A percentile compares a stretch with the other conserved stretches of the same genome.
Evolutionary conservation across 2,113 vertebrate genomes (phyloP).

Genomic region (Probosciger aterrimus): DNA sequence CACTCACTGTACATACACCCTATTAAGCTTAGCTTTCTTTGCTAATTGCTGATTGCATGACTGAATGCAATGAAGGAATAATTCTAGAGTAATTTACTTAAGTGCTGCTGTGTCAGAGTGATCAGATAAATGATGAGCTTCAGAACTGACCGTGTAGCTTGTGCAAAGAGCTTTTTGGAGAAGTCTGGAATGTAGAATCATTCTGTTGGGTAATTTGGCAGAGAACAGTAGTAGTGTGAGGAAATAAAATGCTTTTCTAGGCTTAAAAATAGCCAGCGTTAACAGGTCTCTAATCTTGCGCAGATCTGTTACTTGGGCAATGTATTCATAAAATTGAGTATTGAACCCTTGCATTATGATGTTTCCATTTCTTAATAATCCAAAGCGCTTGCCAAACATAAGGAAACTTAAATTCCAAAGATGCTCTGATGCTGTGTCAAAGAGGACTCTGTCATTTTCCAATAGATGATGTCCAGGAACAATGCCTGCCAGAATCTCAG

Average conservation of each 20-base stretch:
- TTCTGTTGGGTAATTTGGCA: background rate
- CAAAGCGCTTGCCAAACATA: background rate
- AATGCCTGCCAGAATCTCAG: background rate
- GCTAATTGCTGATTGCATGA: background rate
- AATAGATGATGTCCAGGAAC: background rate
- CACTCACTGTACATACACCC: background rate
- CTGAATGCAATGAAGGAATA: background rate
- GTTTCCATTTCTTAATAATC: slow-evolving; percentile 28
- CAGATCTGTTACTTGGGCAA: background rate
- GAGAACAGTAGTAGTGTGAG: background rate
- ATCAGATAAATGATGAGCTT: background rate
- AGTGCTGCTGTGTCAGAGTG: background rate
- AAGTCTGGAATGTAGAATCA: background rate
- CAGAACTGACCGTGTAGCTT: background rate
- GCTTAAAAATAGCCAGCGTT: background rate
- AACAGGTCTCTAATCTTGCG: background rate
- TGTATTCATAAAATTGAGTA: background rate
- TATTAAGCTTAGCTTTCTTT: background rate
- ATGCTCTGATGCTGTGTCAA: background rate
- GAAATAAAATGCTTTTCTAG: background rate
- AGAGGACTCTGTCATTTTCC: slow-evolving; percentile 11
- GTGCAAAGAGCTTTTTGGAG: background rate
- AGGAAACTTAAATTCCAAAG: slow-evolving; percentile 27
- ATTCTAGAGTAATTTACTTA: background rate
- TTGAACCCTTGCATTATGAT: background rate